Percentiles rank a stretch among this genome's conserved stretches.
Conservation (phyloP, 2,797 vertebrate species). For the Pseudochromis fuscus region DNA sequence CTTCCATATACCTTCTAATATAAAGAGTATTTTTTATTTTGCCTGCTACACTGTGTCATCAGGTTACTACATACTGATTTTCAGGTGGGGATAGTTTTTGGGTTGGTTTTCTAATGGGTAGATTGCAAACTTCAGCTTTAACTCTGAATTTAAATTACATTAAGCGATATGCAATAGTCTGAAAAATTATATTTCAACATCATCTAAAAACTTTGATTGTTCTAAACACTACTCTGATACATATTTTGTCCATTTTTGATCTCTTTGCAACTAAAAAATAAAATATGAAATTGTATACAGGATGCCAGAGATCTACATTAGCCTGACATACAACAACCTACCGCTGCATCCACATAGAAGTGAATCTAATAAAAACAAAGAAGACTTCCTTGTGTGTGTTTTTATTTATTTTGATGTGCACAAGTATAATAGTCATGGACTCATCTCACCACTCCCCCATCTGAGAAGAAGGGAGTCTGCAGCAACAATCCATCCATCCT, state of each 20-base stretch:
- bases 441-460: neutral
- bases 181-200: neutral
- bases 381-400: neutral
- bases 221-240: neutral
- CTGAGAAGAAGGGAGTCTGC: constrained; percentile 3
- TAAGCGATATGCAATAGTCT: too few species aligned
- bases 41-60: neutral
- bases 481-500: constrained; percentile 41
- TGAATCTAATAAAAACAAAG: neutral
- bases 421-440: constrained; percentile 8
- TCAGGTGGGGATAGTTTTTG: too few species aligned
- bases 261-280: neutral
- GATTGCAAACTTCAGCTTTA: neutral
- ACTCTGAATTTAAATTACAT: neutral
- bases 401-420: constrained; percentile 6
- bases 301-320: too few species aligned
- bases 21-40: constrained; percentile 1
- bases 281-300: too few species aligned
- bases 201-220: neutral
- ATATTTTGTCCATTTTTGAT: neutral
- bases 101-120: neutral
- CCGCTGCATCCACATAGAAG: neutral
- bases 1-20: neutral
- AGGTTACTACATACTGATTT: too few species aligned
- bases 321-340: neutral